Base-by-base conservation (phyloP, 2,888 invertebrate species). In the Drepana falcataria region DNA sequence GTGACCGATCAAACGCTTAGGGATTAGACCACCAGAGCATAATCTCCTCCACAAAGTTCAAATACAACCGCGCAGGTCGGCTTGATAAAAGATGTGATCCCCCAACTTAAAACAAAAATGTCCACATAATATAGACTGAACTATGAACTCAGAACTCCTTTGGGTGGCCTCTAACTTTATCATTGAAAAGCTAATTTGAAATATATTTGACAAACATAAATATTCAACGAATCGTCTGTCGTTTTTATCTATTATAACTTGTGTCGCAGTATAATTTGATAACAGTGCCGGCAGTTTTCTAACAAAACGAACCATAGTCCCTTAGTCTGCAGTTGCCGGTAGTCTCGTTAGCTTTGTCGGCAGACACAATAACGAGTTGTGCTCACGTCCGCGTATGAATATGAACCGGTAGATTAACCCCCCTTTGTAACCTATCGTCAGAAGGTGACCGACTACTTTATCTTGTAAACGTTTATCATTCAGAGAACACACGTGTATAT, bases 301-400 rank as follows among this genome's bases (percentile, higher is more conserved):
- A 44, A 44, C 44, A 9, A 44, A 44, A 44, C 3, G 44, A 44
- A 44, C 6, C 9, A 9, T 44, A 44, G 9, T 44, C 9, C 44
- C 2, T 33, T 34, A 48, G 51, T 51, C 40, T 40, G 7, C 40
- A 54, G 51, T 59, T 48, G 35, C 33, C 49, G 47, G 54, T 59
- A 54, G 51, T 49, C 48, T 51, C 54, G 59, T 63, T 63, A 60
- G 57, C 49, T 41, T 41, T 51, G 51, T 58, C 55, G 60, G 53
- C 55, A 56, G 55, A 61, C 59, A 79, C 73, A 82, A 77, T 76
- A 78, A 75, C 59, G 64, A 68, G 74, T 78, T 83, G 81, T 84
- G 80, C 75, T 75, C 80, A 81, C 77, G 74, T 80, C 68, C 69
- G 69, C 70, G 64, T 66, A 70, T 76, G 76, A 79, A 78, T 78